phyloP scores from a whole-genome alignment of 2,888 invertebrate species.

The Lordiphosa andalusiaca region DNA sequence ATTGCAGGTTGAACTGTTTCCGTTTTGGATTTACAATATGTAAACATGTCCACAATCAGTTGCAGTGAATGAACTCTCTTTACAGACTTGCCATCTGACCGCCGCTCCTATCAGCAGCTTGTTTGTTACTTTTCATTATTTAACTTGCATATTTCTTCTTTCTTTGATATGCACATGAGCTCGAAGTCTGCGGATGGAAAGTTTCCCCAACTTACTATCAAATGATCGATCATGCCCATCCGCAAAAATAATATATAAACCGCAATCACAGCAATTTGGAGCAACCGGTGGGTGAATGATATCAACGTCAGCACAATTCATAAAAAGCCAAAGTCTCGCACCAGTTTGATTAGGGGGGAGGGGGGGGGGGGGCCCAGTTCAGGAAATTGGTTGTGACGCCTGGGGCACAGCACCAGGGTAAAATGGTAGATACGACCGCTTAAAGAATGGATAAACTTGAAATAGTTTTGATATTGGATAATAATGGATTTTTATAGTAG shows the following conservation, averaged over 20 bases:
- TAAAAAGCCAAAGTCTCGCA: conserved; percentile 34
- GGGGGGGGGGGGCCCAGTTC: conserved; percentile 2
- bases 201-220: conserved; percentile 30
- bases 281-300: conserved; percentile 14
- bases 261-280: conserved; percentile 25
- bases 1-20: conserved; percentile 23
- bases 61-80: conserved; percentile 36
- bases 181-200: conserved; percentile 44
- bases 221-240: conserved; percentile 52
- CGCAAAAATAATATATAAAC: conserved; percentile 6
- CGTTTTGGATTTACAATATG: conserved; percentile 19
- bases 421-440: conserved; percentile 9
- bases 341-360: conserved; percentile 12
- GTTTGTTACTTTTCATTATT: conserved; percentile 42
- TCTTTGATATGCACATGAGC: conserved; percentile 23
- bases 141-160: conserved; percentile 16
- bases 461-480: no score
- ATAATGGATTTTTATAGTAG: no score
- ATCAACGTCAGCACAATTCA: conserved; percentile 26
- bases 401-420: not conserved
- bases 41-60: conserved; percentile 29
- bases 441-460: no score
- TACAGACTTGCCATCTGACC: conserved; percentile 5
- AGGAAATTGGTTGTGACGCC: conserved; percentile 4
- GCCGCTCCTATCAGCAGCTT: conserved; percentile 33